Evolutionary conservation across 37 sponge, comb jelly and placozoan genomes (phyloP).

Genomic region (Bolinopsis microptera): DNA sequence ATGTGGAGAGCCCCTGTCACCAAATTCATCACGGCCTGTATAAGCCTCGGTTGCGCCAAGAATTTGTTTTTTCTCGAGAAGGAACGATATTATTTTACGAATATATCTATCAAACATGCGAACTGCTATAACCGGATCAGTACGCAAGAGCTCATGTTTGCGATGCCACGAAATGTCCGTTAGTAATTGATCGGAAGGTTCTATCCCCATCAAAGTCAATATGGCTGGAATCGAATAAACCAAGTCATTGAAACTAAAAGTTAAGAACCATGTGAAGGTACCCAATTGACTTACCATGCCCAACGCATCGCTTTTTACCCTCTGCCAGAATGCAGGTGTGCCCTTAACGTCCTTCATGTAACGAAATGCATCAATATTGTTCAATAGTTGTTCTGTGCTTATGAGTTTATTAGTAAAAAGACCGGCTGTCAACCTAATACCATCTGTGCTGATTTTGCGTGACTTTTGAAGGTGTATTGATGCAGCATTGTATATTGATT

Average conservation of each 20-base stretch:
- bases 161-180: not conserved
- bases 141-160: not conserved
- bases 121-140: not conserved
- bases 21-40: not conserved
- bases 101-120: conserved; percentile 9
- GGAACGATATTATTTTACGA: conserved; percentile 5
- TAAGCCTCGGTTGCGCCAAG: not conserved
- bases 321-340: conserved; percentile 16
- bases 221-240: conserved; percentile 40
- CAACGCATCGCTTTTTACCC: not conserved
- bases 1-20: too few relatives aligned
- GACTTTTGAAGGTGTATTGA: not conserved
- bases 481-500: not conserved
- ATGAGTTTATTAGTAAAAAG: not conserved
- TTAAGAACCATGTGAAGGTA: conserved; percentile 3
- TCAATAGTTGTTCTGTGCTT: not conserved
- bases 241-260: conserved; percentile 25
- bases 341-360: conserved; percentile 58
- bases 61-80: not conserved
- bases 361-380: not conserved
- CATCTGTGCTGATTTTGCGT: not conserved
- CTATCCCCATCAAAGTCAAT: not conserved
- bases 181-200: not conserved
- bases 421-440: not conserved
- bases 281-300: conserved; percentile 32